Percentiles rank a stretch among this genome's conserved stretches.
phyloP scores from a whole-genome alignment of 2,113 vertebrate genomes.

The Andinoacara biseriatus region DNA sequence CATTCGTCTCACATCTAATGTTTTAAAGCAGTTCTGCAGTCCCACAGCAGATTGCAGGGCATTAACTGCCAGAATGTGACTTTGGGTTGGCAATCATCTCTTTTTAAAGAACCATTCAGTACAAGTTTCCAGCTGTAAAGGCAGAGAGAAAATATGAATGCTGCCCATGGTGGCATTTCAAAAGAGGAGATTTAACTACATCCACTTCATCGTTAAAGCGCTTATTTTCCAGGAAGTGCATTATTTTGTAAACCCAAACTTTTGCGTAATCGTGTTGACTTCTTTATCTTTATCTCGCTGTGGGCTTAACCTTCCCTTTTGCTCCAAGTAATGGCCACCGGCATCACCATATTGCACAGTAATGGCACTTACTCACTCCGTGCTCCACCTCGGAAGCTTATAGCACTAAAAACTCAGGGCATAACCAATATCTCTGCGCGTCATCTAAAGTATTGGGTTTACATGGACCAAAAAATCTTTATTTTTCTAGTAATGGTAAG shows the following conservation, averaged over 20 bases:
- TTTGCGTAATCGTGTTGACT: neutral
- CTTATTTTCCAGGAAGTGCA: neutral
- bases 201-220: conserved; percentile 16
- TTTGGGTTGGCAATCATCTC: conserved; percentile 35
- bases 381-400: neutral
- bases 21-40: conserved; percentile 27
- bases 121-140: conserved; percentile 38
- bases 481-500: neutral
- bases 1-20: neutral
- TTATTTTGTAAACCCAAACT: conserved; percentile 2
- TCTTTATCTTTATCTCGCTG: conserved; percentile 8
- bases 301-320: conserved; percentile 14
- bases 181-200: conserved; percentile 36
- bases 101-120: conserved; percentile 31
- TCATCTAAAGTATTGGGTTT: neutral
- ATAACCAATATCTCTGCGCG: neutral
- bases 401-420: neutral
- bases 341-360: neutral
- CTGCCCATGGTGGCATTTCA: conserved; percentile 24
- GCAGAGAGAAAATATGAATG: conserved; percentile 13
- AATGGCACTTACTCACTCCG: neutral
- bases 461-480: neutral
- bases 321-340: neutral
- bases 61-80: conserved; percentile 30
- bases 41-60: conserved; percentile 37